Percentiles rank a stretch among this genome's conserved stretches.
Evolutionary conservation across 2,113 vertebrate species (phyloP).

Genomic region (Octodon degus): DNA sequence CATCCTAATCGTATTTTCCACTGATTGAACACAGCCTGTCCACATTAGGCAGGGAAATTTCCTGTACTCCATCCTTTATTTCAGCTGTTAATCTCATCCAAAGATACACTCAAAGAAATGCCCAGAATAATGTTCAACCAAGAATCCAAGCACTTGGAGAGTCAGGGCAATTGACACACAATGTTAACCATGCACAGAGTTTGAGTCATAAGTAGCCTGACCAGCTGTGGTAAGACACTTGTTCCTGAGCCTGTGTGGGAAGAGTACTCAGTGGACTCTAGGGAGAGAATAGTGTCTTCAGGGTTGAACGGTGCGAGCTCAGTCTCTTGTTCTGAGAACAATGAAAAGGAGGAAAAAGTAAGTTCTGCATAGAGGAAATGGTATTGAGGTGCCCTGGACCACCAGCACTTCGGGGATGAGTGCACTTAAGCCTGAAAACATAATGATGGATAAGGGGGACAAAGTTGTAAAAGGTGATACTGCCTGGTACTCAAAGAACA

Average conservation of each 20-base stretch:
- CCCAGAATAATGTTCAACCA: background rate
- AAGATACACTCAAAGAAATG: background rate
- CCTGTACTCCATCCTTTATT: background rate
- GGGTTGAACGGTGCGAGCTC: rapidly evolving
- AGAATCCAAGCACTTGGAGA: background rate
- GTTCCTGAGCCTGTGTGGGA: rapidly evolving
- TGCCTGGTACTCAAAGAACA: background rate
- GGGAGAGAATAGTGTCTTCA: rapidly evolving
- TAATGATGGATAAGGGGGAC: no score
- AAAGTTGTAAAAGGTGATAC: background rate
- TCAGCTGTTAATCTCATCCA: background rate
- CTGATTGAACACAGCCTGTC: background rate
- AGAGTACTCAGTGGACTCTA: background rate
- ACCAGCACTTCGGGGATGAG: background rate
- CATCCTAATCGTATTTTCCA: background rate
- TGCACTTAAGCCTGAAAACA: background rate
- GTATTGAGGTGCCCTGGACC: background rate
- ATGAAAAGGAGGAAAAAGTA: rapidly evolving
- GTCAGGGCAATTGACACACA: background rate
- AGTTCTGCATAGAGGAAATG: background rate
- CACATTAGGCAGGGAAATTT: background rate
- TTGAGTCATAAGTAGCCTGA: background rate
- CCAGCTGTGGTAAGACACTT: rapidly evolving
- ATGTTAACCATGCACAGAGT: background rate
- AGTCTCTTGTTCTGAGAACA: background rate